These are phyloP conservation scores for Tetragnatha versicolor DNA, from an alignment of 1,140 invertebrate genomes.

Conservation along the genomic window DNA sequence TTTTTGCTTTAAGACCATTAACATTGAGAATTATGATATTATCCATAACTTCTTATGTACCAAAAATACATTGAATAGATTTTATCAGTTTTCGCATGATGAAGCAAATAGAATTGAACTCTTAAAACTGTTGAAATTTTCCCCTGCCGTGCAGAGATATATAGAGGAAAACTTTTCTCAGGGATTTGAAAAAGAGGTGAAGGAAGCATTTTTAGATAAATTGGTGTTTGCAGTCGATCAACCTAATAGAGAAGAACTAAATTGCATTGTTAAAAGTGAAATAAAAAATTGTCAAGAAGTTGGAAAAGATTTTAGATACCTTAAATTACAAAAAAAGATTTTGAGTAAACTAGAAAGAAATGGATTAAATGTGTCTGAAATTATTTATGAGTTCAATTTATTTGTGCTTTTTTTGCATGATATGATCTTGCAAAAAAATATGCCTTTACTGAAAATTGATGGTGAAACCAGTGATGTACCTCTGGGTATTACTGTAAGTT, in stretches of 20 bases:
- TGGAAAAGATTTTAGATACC: slow-evolving; percentile 8
- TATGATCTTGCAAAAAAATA: slow-evolving; percentile 24
- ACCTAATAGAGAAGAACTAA: too few relatives aligned
- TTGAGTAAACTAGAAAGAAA: background rate
- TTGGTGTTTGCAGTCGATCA: too few relatives aligned
- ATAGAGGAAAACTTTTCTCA: slow-evolving; percentile 6
- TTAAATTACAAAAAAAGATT: slow-evolving; percentile 8
- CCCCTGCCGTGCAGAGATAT: slow-evolving; percentile 10
- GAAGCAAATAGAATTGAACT: slow-evolving; percentile 6
- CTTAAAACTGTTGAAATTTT: slow-evolving; percentile 10
- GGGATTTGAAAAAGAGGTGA: slow-evolving; percentile 3
- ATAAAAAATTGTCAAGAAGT: slow-evolving; percentile 7
- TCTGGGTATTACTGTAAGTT: slow-evolving; percentile 8
- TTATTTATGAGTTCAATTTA: slow-evolving; percentile 22
- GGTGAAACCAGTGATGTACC: slow-evolving; percentile 1
- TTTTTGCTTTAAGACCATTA: slow-evolving; percentile 12
- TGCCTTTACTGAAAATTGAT: background rate
- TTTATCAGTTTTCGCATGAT: slow-evolving; percentile 14
- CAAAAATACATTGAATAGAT: background rate
- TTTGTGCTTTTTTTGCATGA: slow-evolving; percentile 22
- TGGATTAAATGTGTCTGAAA: slow-evolving; percentile 2
- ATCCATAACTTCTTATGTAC: slow-evolving; percentile 11
- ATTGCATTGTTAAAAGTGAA: slow-evolving; percentile 10
- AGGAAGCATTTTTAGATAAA: too few relatives aligned
- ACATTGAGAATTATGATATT: slow-evolving; percentile 7